Evolutionary conservation across 2,888 invertebrate genomes (phyloP).

Genomic region (Phortica okadai): DNA sequence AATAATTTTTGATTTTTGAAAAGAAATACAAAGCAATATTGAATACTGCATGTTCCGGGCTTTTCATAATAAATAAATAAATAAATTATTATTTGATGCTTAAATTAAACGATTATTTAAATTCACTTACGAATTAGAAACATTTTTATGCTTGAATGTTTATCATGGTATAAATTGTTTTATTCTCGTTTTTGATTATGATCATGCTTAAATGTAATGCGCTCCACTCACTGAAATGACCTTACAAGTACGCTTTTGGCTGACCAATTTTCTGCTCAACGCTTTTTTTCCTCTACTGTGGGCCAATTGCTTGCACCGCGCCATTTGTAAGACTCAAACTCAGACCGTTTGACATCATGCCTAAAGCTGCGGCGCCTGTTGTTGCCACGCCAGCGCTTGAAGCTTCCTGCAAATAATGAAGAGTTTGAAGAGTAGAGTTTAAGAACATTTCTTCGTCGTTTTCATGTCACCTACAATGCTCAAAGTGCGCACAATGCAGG

Average conservation of each 20-base stretch:
- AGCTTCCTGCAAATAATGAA: slow-evolving; percentile 50
- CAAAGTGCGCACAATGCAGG: slow-evolving; percentile 75
- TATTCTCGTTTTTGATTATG: neutral
- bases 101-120: neutral
- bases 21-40: slow-evolving; percentile 9
- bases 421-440: neutral
- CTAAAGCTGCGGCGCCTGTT: slow-evolving; percentile 58
- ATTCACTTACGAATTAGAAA: neutral
- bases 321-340: slow-evolving; percentile 71
- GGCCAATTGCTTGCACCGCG: slow-evolving; percentile 62
- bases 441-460: slow-evolving; percentile 6
- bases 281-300: slow-evolving; percentile 44
- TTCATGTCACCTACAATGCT: slow-evolving; percentile 74
- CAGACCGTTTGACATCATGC: slow-evolving; percentile 72
- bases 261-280: neutral
- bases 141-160: neutral
- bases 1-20: slow-evolving; percentile 9
- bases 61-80: neutral
- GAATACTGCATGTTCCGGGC: neutral
- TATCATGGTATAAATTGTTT: neutral
- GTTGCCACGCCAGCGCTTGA: slow-evolving; percentile 50
- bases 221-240: neutral
- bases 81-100: neutral
- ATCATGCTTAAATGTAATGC: neutral
- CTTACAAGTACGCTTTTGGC: too few relatives aligned